phyloP scores from a whole-genome alignment of 2,113 vertebrate genomes.

The Pygoscelis adeliae region DNA sequence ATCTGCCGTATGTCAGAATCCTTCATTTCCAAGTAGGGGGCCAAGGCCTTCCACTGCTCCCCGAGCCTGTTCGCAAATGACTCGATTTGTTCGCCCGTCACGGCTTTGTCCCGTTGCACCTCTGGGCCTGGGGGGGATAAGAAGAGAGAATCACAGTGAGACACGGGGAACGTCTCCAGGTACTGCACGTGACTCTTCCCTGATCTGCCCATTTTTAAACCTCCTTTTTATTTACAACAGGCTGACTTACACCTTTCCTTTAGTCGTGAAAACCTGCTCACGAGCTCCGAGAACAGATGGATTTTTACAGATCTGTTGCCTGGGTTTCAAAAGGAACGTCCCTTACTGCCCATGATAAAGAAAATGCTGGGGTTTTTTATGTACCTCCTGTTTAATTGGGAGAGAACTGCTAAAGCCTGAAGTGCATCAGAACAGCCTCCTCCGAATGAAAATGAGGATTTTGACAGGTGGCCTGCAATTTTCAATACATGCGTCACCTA shows the following conservation, averaged over 20 bases:
- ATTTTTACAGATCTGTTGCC: not conserved
- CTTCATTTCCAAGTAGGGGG: conserved; percentile 91
- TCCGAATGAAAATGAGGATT: not conserved
- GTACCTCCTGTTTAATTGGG: not conserved
- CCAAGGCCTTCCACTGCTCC: conserved; percentile 88
- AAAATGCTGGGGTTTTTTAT: not conserved
- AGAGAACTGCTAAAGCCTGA: not conserved
- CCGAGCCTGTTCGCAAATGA: conserved; percentile 87
- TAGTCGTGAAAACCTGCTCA: not conserved
- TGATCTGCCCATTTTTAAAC: not conserved
- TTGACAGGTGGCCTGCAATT: not conserved
- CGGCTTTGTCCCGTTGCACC: conserved; percentile 84
- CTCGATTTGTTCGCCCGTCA: conserved; percentile 91
- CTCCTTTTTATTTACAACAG: not conserved
- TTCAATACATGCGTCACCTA: not conserved
- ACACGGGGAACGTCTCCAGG: fast-evolving
- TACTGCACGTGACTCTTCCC: not conserved
- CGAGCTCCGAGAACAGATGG: fast-evolving
- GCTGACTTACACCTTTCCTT: not conserved
- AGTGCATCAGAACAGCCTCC: not conserved
- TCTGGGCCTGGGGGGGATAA: conserved; percentile 83
- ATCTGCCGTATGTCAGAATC: conserved; percentile 91
- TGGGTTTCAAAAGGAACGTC: not conserved
- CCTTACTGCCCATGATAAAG: not conserved
- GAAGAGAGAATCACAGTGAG: not conserved